Base-by-base conservation (phyloP, 2,797 vertebrate species). In the Remorina albescens region DNA sequence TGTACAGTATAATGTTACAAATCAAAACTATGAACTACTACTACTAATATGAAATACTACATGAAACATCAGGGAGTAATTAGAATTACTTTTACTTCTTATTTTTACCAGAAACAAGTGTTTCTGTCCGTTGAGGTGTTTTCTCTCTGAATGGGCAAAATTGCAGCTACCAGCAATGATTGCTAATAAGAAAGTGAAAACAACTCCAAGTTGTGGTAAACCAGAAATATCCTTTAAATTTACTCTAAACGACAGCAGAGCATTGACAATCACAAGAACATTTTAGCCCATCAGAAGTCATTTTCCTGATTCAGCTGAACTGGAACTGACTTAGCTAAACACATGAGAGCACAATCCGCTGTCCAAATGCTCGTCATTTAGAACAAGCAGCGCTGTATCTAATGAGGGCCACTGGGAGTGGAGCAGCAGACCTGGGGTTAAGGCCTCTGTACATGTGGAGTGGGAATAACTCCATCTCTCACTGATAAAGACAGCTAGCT, bases 401-500 rank as follows among this genome's bases (percentile, higher is more conserved):
- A 78, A 90, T 89, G 86, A 88, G 81, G 81, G 67, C 79, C 76
- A 16, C 72, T 64, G 89, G 82, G 88, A 88, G 55, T 59, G 57
- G 70, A 76, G 81, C 81, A 68, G 67, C 80, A 84, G 84, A 78
- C 73, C 83, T 62, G 49, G 69, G 66, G 37, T 54, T 41, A 75
- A 76, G 81, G 79, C 68, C 84, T 84, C 67, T 26, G 59, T 79
- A 65, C 11, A 62, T 79, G 85, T 78, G 39, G 66, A 87, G 68
- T 84, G 86, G 87, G 86, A 93, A 93, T 86, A 85, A 80, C 46
- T 86, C 77, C 89, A 86, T 95, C 85, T 55, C 81, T 80, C 86
- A 51, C 90, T 92, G 94, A 95, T 94, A 91, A 91, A 95, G 92
- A 91, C 96, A 96, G 94, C 95, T 96, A 95, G 93, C 91, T 85